Conservation (phyloP, 1,140 invertebrate species). For the Drosophila mojavensis region DNA sequence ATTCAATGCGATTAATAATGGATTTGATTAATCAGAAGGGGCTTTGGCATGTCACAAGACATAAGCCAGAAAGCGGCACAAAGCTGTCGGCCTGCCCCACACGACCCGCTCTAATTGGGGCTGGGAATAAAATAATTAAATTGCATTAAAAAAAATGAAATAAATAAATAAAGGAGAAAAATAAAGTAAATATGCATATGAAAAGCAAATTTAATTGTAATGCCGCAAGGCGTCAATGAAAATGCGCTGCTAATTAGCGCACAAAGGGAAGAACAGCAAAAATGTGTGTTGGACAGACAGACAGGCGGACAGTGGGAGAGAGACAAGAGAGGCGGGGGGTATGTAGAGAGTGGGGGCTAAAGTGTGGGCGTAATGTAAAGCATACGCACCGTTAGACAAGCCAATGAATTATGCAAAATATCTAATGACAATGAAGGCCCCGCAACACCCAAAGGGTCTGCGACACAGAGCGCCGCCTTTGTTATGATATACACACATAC, state of each 20-base stretch:
- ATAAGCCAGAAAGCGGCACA: constrained; percentile 54
- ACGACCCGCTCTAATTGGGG: constrained; percentile 36
- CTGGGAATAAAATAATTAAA: constrained; percentile 71
- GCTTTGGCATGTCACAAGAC: constrained; percentile 64
- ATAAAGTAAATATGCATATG: constrained; percentile 76
- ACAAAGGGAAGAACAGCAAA: constrained; percentile 33
- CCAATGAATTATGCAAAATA: constrained; percentile 81
- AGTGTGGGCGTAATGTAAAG: constrained; percentile 52
- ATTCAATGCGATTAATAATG: constrained; percentile 74
- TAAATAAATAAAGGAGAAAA: constrained; percentile 35
- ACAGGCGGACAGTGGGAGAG: not conserved
- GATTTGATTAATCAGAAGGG: constrained; percentile 72
- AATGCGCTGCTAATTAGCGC: constrained; percentile 77
- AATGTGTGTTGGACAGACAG: not conserved
- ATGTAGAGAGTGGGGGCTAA: not conserved
- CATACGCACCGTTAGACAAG: constrained; percentile 78
- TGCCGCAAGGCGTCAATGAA: constrained; percentile 56
- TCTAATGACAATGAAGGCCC: constrained; percentile 28
- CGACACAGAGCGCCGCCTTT: constrained; percentile 48
- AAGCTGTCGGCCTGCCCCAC: constrained; percentile 25
- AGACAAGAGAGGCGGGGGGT: not conserved
- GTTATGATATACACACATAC: constrained; percentile 46
- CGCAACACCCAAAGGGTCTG: constrained; percentile 18
- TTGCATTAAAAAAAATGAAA: constrained; percentile 66
- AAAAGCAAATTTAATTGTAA: constrained; percentile 55